Evolutionary conservation across 2,888 invertebrate species (phyloP).

Genomic region (Agrotis ipsilon): DNA sequence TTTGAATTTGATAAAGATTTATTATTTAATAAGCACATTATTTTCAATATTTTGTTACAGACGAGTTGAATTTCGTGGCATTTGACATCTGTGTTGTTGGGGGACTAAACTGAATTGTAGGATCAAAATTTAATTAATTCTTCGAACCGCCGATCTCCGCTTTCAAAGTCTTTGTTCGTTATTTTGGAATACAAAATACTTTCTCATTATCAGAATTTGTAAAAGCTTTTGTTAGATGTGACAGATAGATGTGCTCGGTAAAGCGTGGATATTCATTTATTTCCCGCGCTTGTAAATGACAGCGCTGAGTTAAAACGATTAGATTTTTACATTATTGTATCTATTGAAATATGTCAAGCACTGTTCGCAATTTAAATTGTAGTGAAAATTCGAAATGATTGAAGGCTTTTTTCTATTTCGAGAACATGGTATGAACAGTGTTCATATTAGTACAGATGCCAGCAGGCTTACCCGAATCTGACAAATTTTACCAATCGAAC

Average conservation of each 20-base stretch:
- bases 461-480: no score
- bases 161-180: conserved; percentile 52
- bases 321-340: conserved; percentile 18
- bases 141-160: conserved; percentile 44
- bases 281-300: conserved; percentile 33
- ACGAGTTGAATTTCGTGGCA: conserved; percentile 23
- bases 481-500: no score
- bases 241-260: conserved; percentile 38
- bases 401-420: no score
- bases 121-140: conserved; percentile 65
- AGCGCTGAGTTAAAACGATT: conserved; percentile 21
- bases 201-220: conserved; percentile 57
- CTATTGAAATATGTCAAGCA: conserved; percentile 1
- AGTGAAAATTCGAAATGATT: background rate
- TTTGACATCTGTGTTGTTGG: conserved; percentile 6
- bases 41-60: conserved; percentile 21
- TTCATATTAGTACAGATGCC: no score
- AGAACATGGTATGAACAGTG: no score
- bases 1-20: conserved; percentile 34
- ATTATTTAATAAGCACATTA: conserved; percentile 22
- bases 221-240: conserved; percentile 48
- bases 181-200: conserved; percentile 60
- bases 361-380: conserved; percentile 1
- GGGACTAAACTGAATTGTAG: conserved; percentile 44
- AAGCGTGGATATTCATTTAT: conserved; percentile 46